Base-by-base conservation (phyloP, 2,888 invertebrate genomes). In the Limulus polyphemus region DNA sequence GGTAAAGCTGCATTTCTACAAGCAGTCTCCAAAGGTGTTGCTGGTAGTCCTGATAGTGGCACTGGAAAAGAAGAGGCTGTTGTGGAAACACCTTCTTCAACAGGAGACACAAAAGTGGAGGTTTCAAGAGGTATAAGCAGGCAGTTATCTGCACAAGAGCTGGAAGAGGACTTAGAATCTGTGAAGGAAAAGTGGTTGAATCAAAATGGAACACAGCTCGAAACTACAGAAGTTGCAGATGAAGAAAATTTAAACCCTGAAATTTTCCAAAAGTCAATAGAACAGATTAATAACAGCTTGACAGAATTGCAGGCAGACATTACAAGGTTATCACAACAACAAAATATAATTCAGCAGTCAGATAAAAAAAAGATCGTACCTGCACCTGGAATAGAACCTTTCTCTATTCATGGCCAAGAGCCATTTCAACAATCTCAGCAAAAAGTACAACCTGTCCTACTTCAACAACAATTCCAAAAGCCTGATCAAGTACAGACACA, bases 251-350 rank as follows among this genome's bases (percentile, higher is more conserved):
- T 65, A 16, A 65, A 63, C 49, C 51, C 62, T 50, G 67, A 57
- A 58, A 67, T 65, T 57, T 68, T 68, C 58, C 65, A 70, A 63
- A 63, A 78, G 48, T 68, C 69, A 56, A 69, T 78, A 3, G 76
- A 77, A 60, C 72, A 73, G 61, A 70, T 94, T 86, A 93, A 93
- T 81, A 85, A 84, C 80, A 93, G 89, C 81, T 84, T 95, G 74
- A 87, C 88, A 76, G 93, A 94, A 79, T 87, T 95, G 74, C 93
- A 94, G 80, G 87, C 87, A 69, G 94, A 95, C 78, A 92, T 95
- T 75, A 89, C 91, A 78, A 83, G 90, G 71, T 81, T 95, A 70
- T 86, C 90, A 65, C 85, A 84, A 68, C 90, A 91, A 74, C 87
- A 88, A 74, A 84, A 82, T 76, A 86, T 86, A 77, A 84, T 87